Evolutionary conservation across 2,797 vertebrate genomes (phyloP), one percentile per base, ranked within the genome.

Genomic region (Alosa sapidissima): DNA sequence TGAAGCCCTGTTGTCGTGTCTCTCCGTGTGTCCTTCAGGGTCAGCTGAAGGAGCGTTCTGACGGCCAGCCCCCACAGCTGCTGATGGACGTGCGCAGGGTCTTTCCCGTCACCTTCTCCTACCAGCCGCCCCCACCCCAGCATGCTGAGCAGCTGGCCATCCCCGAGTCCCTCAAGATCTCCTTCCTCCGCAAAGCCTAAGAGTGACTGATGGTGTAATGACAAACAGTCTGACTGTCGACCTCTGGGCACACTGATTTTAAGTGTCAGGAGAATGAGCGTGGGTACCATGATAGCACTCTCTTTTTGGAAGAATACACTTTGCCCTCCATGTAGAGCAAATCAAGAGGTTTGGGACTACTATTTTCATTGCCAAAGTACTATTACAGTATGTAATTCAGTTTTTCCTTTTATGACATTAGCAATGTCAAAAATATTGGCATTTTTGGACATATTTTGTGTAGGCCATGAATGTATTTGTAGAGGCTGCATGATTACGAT

Each of bases 81-180:
- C 92, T 97, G 81, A 90, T 96, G 91, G 96, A 96, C 1, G 93
- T 95, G 49, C 93, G 92, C 68, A 91, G 88, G 81, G 91, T 95
- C 84, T 96, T 96, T 89, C 96, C 96, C 0, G 95, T 96, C 91
- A 95, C 93, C 0, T 95, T 97, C 89, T 94, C 93, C 47, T 91
- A 91, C 90, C 58, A 41, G 0, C 87, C 92, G 10, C 94, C 94
- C 0, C 62, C 91, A 0, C 1, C 85, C 33, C 91, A 95, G 83
- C 89, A 84, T 0, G 87, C 92, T 0, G 91, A 96, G 47, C 92
- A 94, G 88, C 88, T 97, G 55, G 58, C 84, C 88, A 94, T 96
- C 91, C 96, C 96, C 21, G 94, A 95, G 33, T 85, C 89, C 85
- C 93, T 97, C 1, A 92, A 93, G 89, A 91, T 97, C 87, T 86